phyloP scores from a whole-genome alignment of 2,888 invertebrate species.

The Erynnis tages region DNA sequence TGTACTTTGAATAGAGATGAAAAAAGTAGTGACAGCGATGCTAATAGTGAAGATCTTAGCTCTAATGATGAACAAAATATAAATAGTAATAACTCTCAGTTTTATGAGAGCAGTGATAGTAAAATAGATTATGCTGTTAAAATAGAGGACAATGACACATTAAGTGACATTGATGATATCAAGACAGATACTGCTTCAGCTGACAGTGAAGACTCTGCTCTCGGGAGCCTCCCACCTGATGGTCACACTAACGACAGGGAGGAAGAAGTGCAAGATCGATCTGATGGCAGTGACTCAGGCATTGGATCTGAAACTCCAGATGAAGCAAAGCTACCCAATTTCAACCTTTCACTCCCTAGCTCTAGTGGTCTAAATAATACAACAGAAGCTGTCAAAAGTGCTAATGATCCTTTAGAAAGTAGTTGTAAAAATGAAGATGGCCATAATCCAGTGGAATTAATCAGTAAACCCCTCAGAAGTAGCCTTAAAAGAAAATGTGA shows the following conservation, averaged over 20 bases:
- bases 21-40: constrained; percentile 67
- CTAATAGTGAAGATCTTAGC: constrained; percentile 67
- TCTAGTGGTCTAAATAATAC: constrained; percentile 45
- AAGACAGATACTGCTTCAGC: constrained; percentile 78
- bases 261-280: constrained; percentile 85
- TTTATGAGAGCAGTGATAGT: constrained; percentile 78
- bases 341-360: constrained; percentile 59
- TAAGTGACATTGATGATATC: constrained; percentile 78
- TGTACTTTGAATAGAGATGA: constrained; percentile 55
- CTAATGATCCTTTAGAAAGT: constrained; percentile 31
- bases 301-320: constrained; percentile 88
- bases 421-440: constrained; percentile 37
- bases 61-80: constrained; percentile 69
- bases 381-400: constrained; percentile 31
- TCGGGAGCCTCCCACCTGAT: constrained; percentile 82
- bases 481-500: constrained; percentile 85
- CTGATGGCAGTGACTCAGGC: constrained; percentile 93
- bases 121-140: constrained; percentile 74
- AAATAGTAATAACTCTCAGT: constrained; percentile 70
- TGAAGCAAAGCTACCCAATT: constrained; percentile 69
- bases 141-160: constrained; percentile 75
- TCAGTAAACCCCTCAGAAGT: constrained; percentile 68
- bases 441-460: constrained; percentile 40
- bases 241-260: constrained; percentile 67
- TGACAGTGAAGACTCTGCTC: constrained; percentile 83